Percentiles rank a stretch among this genome's conserved stretches.
Evolutionary conservation across 2,113 vertebrate genomes (phyloP).

Genomic region (Phylloscopus whistleri): DNA sequence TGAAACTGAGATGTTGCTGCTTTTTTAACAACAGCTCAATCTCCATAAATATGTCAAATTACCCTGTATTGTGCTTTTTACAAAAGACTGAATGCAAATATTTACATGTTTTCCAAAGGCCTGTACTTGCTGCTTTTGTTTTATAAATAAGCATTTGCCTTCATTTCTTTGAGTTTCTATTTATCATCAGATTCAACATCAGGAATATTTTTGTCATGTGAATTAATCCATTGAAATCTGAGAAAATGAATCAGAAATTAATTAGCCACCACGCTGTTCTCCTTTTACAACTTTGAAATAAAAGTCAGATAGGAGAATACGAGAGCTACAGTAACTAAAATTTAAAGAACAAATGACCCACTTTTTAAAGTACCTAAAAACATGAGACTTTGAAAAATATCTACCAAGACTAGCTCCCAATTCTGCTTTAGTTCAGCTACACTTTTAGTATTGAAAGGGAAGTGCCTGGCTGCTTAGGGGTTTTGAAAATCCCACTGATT

Average conservation of each 20-base stretch:
- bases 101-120: constrained; percentile 15
- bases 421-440: background rate
- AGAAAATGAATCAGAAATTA: constrained; percentile 30
- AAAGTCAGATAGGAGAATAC: background rate
- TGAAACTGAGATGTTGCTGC: background rate
- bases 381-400: background rate
- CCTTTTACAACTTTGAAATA: background rate
- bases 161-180: background rate
- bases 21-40: background rate
- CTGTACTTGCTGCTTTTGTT: background rate
- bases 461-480: background rate
- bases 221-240: constrained; percentile 9
- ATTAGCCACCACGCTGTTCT: background rate
- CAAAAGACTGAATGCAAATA: constrained; percentile 23
- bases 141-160: constrained; percentile 12
- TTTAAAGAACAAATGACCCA: background rate
- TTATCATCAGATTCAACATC: background rate
- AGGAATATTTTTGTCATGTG: background rate
- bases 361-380: background rate
- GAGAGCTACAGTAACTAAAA: background rate
- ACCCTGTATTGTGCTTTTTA: background rate
- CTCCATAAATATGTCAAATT: background rate
- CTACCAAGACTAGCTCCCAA: background rate
- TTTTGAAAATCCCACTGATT: background rate
- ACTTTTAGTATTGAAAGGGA: background rate